These are phyloP conservation scores for Beris morrisii DNA, from an alignment of 2,888 invertebrate genomes.

Conservation along the genomic window DNA sequence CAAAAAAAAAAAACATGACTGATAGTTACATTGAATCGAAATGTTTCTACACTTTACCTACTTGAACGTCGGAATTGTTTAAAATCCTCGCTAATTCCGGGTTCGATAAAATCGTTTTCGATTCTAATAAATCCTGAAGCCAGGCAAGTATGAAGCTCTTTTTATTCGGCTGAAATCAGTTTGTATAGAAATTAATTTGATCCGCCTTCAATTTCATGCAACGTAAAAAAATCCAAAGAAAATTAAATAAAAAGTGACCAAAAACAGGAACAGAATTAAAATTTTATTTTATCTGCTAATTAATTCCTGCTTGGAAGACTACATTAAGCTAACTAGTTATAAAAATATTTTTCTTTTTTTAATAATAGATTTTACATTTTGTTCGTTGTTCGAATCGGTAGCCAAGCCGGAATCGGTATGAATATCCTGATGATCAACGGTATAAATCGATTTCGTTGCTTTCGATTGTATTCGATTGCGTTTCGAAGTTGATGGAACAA, in stretches of 20 bases:
- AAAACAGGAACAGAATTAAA: too few species aligned
- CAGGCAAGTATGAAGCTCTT: slow-evolving; percentile 13
- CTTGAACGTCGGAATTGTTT: background rate
- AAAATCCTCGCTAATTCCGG: slow-evolving; percentile 12
- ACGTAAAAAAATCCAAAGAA: too few species aligned
- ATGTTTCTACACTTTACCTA: slow-evolving; percentile 12
- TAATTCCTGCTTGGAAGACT: too few species aligned
- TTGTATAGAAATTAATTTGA: background rate
- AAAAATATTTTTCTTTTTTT: too few species aligned
- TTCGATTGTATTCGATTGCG: background rate
- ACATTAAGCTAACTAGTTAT: too few species aligned
- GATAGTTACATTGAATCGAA: background rate
- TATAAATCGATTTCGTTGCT: background rate
- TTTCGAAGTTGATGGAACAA: background rate
- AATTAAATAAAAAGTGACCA: too few species aligned
- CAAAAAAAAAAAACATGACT: background rate
- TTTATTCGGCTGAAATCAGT: background rate
- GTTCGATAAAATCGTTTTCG: background rate
- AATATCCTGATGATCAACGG: background rate
- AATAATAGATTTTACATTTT: background rate
- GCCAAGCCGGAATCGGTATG: background rate
- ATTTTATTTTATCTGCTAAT: too few species aligned
- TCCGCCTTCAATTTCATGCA: too few species aligned
- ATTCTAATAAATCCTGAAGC: slow-evolving; percentile 25
- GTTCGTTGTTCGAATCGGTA: slow-evolving; percentile 18